Conservation (phyloP, 2,888 invertebrate species). For the Oscheius onirici region DNA sequence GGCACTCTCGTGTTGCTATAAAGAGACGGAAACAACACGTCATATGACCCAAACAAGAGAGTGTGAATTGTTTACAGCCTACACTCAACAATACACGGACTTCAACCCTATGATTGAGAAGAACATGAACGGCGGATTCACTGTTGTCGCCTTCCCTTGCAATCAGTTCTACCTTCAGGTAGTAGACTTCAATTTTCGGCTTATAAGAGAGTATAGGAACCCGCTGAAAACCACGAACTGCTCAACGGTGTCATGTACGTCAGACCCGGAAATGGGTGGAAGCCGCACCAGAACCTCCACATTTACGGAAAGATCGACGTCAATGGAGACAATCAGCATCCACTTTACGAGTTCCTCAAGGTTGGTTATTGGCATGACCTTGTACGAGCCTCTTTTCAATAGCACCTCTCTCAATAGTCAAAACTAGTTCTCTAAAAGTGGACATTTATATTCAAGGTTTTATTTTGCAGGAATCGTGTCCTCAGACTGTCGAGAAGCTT, state of each 20-base stretch:
- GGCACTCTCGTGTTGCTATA: background rate
- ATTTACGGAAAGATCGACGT: conserved; percentile 71
- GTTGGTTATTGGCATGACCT: conserved; percentile 31
- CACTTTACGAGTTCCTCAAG: conserved; percentile 71
- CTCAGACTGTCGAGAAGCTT: conserved; percentile 69
- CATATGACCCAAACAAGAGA: background rate
- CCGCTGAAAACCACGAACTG: conserved; percentile 71
- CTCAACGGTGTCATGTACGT: conserved; percentile 70
- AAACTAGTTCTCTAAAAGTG: conserved; percentile 15
- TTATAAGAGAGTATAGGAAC: conserved; percentile 53
- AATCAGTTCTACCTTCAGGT: conserved; percentile 71
- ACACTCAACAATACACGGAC: conserved; percentile 71
- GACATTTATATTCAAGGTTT: background rate
- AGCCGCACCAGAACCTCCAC: conserved; percentile 70
- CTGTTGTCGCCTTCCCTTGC: conserved; percentile 71
- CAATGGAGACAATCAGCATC: conserved; percentile 71
- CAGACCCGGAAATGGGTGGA: conserved; percentile 70
- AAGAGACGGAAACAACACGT: conserved; percentile 1
- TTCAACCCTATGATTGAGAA: conserved; percentile 70
- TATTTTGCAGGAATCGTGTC: conserved; percentile 68
- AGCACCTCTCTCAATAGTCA: conserved; percentile 4
- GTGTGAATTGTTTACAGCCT: conserved; percentile 57
- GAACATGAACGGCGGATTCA: conserved; percentile 65
- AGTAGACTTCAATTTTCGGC: background rate
- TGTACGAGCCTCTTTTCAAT: conserved; percentile 13